Base-by-base conservation (phyloP, 2,113 vertebrate genomes). In the Martes martes region DNA sequence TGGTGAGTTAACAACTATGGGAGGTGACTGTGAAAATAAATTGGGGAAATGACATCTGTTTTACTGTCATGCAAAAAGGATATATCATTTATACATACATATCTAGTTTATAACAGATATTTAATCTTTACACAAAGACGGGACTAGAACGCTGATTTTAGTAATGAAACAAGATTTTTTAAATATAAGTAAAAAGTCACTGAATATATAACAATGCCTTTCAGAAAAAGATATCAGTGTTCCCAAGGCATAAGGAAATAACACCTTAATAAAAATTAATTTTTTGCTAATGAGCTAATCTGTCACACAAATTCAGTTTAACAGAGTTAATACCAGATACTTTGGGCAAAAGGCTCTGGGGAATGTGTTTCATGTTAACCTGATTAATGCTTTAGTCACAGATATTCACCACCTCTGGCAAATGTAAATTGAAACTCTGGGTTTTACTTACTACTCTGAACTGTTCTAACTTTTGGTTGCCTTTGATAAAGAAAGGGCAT, bases 401-500 rank as follows among this genome's bases (percentile, higher is more conserved):
- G 65, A 83, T 61, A 96, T 45, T 63, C 80, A 63, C n/a, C 45
- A 42, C 61, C 45, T 59, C 28, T 93, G 94, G 96, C 74, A 89
- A 33, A 96, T 3, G 45, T 67, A 86, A 79, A 93, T 28, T 6
- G 93, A 94, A 61, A 93, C 4, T 73, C 65, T 59, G 52, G 36
- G 69, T 96, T 96, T 94, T 97, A 99, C 99, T 99, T 98, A 99
- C 99, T 98, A 99, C 99, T 99, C 99, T 99, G 99, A 99, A 99
- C 98, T 99, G 99, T 97, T 99, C 99, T 98, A 99, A 98, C 97
- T 99, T 99, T 98, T 99, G 99, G 98, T 99, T 99, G 97, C 99
- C 99, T 99, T 99, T 99, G 98, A 99, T 99, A 98, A 99, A 99
- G 99, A 99, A 99, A 0, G 99, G 99, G 94, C 99, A 99, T 96